Base-by-base conservation (phyloP, 2,797 vertebrate genomes). In the Phoxinus dragarum region DNA sequence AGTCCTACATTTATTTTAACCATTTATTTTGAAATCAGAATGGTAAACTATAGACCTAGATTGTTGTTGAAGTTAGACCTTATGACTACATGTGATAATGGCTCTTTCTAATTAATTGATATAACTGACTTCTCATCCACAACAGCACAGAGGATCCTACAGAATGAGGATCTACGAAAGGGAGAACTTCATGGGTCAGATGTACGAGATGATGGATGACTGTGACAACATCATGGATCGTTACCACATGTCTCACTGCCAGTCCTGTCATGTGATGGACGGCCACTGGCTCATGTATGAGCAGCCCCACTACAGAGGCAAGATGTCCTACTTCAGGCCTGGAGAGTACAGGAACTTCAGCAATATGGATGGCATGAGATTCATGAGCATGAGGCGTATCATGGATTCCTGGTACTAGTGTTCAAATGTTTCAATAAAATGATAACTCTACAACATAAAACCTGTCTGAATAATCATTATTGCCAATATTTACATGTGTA, bases 141-240 rank as follows among this genome's bases (percentile, higher is more conserved):
- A 64, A 75, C 92, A 95, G 93, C 67, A 95, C 94, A 93, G 92
- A 6, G 92, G 94, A 61, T 90, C 91, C 88, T 94, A 93, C 90
- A 95, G 92, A 86, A 94, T 96, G 91, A 92, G 23, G 84, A 93
- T 96, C 91, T 95, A 94, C 1, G 72, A 74, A 47, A 74, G 27
- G 27, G 72, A 74, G 0, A 74, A 74, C 72, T 74, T 74, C n/a
- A 61, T 61, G 59, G 59, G 59, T 61, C 59, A 61, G n/a, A 61
- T 61, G 59, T 5, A 61, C 6, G 88, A 89, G 27, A 59, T 85
- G 79, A 87, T 47, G 56, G 88, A 89, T 12, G 88, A 89, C 80
- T 89, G 88, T 49, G 86, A 87, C 38, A 79, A 7, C 52, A 75
- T 84, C 56, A 80, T 61, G 69, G 88, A 88, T 31, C 86, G 72